Evolutionary conservation across 2,113 vertebrate genomes (phyloP).

Genomic region (Labrus mixtus): DNA sequence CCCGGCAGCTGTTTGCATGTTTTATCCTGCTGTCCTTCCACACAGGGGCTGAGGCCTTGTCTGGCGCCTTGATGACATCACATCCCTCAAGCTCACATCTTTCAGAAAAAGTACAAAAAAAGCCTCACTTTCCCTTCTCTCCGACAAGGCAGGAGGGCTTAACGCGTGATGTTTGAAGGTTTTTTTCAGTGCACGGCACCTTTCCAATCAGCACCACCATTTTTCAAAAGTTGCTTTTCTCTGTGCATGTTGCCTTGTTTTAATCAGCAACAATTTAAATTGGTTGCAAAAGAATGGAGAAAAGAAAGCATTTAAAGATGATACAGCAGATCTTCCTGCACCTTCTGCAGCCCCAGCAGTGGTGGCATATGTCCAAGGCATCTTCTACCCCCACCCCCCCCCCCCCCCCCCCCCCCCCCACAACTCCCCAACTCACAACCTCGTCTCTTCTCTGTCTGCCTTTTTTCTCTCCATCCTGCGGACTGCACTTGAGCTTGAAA

Average conservation of each 20-base stretch:
- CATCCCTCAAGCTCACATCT: conserved; percentile 15
- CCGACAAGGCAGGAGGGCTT: too few relatives aligned
- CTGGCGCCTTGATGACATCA: conserved; percentile 69
- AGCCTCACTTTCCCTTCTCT: not conserved
- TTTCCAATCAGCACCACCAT: too few relatives aligned
- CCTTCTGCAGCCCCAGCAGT: conserved; percentile 47
- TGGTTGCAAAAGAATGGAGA: not conserved
- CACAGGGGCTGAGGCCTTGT: conserved; percentile 42
- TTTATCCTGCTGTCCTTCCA: conserved; percentile 60
- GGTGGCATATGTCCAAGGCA: conserved; percentile 76
- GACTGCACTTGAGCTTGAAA: conserved; percentile 85
- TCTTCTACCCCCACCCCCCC: not conserved
- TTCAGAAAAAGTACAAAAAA: not conserved
- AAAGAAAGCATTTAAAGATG: conserved; percentile 5
- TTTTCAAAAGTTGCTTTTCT: not conserved
- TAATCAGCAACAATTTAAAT: not conserved
- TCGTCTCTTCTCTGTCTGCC: conserved; percentile 49
- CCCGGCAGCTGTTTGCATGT: conserved; percentile 78
- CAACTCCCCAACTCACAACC: conserved; percentile 13
- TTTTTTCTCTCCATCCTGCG: conserved; percentile 55
- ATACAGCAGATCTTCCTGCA: conserved; percentile 1
- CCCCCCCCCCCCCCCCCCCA: not conserved
- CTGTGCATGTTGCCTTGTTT: not conserved
- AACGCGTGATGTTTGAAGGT: too few relatives aligned
- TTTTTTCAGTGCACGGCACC: not conserved